Conservation (phyloP, 2,113 vertebrate genomes). For the Ammodytes dubius region DNA sequence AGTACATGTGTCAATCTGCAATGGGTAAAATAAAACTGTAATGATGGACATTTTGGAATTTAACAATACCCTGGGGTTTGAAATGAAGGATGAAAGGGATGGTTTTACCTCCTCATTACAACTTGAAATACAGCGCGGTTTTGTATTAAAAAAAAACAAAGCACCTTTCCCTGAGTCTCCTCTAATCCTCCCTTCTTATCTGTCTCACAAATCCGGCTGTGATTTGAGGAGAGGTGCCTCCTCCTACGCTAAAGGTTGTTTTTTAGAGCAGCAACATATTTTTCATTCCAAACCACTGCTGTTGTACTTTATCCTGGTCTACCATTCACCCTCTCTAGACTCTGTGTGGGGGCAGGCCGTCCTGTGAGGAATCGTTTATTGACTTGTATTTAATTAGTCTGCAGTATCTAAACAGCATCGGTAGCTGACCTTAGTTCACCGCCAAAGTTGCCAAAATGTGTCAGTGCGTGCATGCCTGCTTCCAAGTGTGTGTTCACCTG, state of each 20-base stretch:
- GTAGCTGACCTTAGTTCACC: constrained; percentile 30
- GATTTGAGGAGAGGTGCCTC: constrained; percentile 34
- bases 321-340: constrained; percentile 5
- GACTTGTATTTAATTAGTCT: constrained; percentile 77
- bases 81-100: constrained; percentile 10
- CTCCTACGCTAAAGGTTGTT: constrained; percentile 28
- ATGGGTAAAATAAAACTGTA: not conserved
- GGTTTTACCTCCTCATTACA: not conserved
- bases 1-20: constrained; percentile 4
- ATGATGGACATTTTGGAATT: not conserved
- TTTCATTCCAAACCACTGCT: constrained; percentile 49
- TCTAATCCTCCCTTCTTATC: constrained; percentile 35
- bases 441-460: constrained; percentile 31
- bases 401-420: constrained; percentile 65
- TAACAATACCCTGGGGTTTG: not conserved
- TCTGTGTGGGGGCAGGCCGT: constrained; percentile 22
- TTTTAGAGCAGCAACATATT: constrained; percentile 35
- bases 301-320: constrained; percentile 34
- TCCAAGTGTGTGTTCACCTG: not conserved
- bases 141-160: not conserved
- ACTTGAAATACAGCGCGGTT: constrained; percentile 14
- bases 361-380: constrained; percentile 67
- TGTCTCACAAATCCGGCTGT: constrained; percentile 5
- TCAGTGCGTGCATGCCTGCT: not conserved
- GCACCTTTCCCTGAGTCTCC: not conserved